Conservation (phyloP, 2,888 invertebrate species). For the Stenurella melanura region DNA sequence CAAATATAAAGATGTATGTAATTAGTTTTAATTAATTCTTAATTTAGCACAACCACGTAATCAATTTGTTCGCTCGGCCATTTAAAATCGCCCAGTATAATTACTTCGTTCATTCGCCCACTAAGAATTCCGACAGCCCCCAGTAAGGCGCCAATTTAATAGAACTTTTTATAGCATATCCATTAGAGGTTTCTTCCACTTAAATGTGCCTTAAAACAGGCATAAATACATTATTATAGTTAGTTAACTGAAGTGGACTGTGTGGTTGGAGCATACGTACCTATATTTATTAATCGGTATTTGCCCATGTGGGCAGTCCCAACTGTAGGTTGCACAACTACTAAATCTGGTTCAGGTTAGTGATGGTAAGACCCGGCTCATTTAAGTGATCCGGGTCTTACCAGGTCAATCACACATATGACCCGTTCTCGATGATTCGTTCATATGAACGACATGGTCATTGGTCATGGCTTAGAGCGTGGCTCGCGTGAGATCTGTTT, state of each 20-base stretch:
- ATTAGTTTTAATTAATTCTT: no score
- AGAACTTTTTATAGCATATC: conserved; percentile 28
- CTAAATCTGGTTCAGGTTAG: conserved; percentile 60
- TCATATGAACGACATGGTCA: no score
- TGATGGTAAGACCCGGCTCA: no score
- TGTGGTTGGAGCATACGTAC: conserved; percentile 41
- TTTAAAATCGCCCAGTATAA: not conserved
- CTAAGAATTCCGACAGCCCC: conserved; percentile 27
- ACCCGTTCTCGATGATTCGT: no score
- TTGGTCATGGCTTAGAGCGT: no score
- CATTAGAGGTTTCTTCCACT: conserved; percentile 31
- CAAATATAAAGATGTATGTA: no score
- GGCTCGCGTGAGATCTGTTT: no score
- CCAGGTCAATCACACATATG: no score
- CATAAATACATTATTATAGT: conserved; percentile 34
- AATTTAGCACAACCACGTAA: no score
- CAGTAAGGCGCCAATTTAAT: conserved; percentile 38
- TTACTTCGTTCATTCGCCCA: conserved; percentile 22
- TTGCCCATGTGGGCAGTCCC: conserved; percentile 54
- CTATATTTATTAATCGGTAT: conserved; percentile 44
- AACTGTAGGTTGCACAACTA: conserved; percentile 39
- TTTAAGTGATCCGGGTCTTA: no score
- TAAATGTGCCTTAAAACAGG: conserved; percentile 31
- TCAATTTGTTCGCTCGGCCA: not conserved
- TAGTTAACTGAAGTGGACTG: conserved; percentile 5